Conservation (phyloP, 2,797 vertebrate species). For the Glossophaga mutica region DNA sequence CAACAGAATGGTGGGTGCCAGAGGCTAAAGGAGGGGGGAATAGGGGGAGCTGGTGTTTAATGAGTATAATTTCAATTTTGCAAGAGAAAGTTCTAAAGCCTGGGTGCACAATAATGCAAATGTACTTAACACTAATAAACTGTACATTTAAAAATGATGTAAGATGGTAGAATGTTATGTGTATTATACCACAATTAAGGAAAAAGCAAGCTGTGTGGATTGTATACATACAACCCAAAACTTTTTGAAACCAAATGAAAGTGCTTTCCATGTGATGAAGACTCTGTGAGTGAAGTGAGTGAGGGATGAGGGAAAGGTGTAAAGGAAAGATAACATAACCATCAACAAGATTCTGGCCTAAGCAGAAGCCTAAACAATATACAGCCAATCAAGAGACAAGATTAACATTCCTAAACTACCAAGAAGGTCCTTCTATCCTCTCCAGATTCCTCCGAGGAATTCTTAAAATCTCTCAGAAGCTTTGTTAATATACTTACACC, state of each 20-base stretch:
- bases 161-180: neutral
- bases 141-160: neutral
- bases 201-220: neutral
- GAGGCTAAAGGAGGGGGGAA: neutral
- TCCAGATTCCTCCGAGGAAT: neutral
- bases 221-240: neutral
- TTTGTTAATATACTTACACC: neutral
- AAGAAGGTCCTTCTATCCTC: neutral
- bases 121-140: neutral
- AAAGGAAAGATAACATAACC: neutral
- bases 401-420: neutral
- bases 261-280: neutral
- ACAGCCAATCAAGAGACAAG: neutral
- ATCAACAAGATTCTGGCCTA: neutral
- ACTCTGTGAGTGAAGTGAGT: neutral
- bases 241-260: neutral
- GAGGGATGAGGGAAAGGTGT: fast-evolving
- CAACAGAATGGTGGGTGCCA: neutral
- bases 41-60: neutral
- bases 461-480: neutral
- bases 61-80: neutral
- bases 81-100: neutral
- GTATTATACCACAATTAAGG: neutral
- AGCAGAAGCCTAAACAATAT: neutral
- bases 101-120: neutral